Evolutionary conservation across 2,113 vertebrate genomes (phyloP), one percentile per base, ranked within the genome.

Genomic region (Chelonoidis abingdonii): DNA sequence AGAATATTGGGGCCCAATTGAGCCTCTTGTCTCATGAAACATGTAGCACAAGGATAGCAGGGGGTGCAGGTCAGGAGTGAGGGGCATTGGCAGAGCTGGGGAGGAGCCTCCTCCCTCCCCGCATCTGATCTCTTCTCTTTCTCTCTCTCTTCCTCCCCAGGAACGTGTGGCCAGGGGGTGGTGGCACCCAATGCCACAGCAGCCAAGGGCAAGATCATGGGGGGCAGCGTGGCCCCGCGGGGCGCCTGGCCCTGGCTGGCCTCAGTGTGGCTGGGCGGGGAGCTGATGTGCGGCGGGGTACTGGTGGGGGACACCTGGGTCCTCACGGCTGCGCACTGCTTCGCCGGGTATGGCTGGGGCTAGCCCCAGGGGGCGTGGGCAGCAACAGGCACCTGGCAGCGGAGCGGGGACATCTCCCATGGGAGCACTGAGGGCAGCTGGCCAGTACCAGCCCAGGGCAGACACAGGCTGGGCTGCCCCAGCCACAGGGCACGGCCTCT

Each of bases 231-330:
- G 7, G 99, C 99, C 1, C 96, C 98, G 1, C 98, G 92, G 0
- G 99, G 99, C 14, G 98, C 99, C 94, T 99, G 99, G 99, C 99
- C 99, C 35, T 99, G 99, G 99, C 97, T 99, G 95, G 99, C 99
- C 93, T 99, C 99, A 11, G 98, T 99, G 91, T 98, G 98, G 89
- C 96, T 99, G n/a, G 98, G 99, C 1, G 99, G 99, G 14, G 98
- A 98, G 52, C 96, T 99, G 92, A 99, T 99, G 99, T 99, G 99
- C 5, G 99, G 99, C 38, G 99, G 99, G 31, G 99, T 99, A 44
- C 97, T 99, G 86, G 99, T 99, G 93, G 99, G 98, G 44, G 98
- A 92, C 87, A 98, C 98, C 87, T 99, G 99, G 99, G 99, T 99
- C 72, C 98, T 99, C 92, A 99, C 99, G 0, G 99, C 99, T 0